Evolutionary conservation across 2,113 vertebrate species (phyloP).

Genomic region (Caretta caretta): DNA sequence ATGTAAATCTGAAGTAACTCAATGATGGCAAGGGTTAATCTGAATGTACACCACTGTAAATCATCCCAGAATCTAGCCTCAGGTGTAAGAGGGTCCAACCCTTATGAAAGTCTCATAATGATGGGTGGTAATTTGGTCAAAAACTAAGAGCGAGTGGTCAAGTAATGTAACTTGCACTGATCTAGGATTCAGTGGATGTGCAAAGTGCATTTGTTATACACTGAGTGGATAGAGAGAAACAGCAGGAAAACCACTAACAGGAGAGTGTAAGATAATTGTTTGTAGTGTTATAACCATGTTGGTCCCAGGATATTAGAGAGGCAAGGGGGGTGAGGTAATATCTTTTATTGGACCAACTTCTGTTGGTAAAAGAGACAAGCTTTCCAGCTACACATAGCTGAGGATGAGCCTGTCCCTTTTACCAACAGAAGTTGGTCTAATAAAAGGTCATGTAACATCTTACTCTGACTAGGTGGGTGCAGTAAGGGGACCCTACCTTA

Average conservation of each 20-base stretch:
- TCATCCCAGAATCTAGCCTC: neutral
- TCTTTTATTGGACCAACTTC: neutral
- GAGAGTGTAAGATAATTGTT: neutral
- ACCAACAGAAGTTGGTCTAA: neutral
- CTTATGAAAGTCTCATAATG: slow-evolving; percentile 11
- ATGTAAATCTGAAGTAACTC: slow-evolving; percentile 19
- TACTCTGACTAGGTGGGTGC: neutral
- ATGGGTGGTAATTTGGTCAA: slow-evolving; percentile 29
- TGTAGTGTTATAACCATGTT: neutral
- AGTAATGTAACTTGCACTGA: slow-evolving; percentile 53
- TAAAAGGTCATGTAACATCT: neutral
- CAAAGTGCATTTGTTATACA: slow-evolving; percentile 34
- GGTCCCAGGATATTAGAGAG: neutral
- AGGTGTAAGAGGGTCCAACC: slow-evolving; percentile 39
- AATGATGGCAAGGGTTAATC: neutral
- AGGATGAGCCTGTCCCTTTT: neutral
- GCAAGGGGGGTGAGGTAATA: neutral
- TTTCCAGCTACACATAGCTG: neutral
- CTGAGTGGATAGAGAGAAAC: neutral
- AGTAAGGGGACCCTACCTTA: slow-evolving; percentile 36
- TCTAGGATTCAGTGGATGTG: slow-evolving; percentile 56
- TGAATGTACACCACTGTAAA: slow-evolving; percentile 23
- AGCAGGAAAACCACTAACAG: neutral
- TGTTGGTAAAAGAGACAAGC: neutral
- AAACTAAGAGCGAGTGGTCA: neutral